Evolutionary conservation across 2,888 invertebrate species (phyloP), one percentile per base, ranked within the genome.

Genomic region (Strigamia transsilvanica): DNA sequence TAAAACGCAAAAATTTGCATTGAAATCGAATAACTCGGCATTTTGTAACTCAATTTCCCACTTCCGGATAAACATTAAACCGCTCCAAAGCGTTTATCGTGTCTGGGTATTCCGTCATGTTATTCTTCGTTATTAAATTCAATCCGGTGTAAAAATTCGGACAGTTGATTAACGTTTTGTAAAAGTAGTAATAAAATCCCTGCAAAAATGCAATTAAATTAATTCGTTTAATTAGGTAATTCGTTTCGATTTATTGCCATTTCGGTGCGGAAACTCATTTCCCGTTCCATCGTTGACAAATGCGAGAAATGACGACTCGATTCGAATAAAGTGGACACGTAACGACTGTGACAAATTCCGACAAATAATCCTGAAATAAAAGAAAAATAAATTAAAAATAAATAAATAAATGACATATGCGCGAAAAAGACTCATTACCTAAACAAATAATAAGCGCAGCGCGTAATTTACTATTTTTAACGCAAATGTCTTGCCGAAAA

Each of bases 121-220:
- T 92, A 86, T 96, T 94, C 83, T 92, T 90, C 87, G 92, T 91
- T 41, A 90, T 87, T 61, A 85, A 90, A 0, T 91, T 87, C 79
- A 94, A 10, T 13, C 80, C 80, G n/a, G 18, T 18, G 18, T 21
- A 13, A 21, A 41, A 80, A 13, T 38, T 15, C n/a, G 41, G 15
- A 42, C 41, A 46, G 42, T 80, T 42, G 4, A 42, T 42, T 41
- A 80, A 41, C 18, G 42, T 93, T 87, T 97, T 97, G 88, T 93
- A 96, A 87, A 94, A 97, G 0, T 94, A 94, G 87, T 94, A 97
- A 87, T 96, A 96, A 85, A 96, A 91, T 0, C 95, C 92, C 92
- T 92, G 87, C 51, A 89, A 88, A 83, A 84, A 80, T 84, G 13
- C 34, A 81, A 82, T 27, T 3, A 27, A 42, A 81, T 83, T 79